phyloP scores from a whole-genome alignment of 2,113 vertebrate species.

The Dasyurus viverrinus region DNA sequence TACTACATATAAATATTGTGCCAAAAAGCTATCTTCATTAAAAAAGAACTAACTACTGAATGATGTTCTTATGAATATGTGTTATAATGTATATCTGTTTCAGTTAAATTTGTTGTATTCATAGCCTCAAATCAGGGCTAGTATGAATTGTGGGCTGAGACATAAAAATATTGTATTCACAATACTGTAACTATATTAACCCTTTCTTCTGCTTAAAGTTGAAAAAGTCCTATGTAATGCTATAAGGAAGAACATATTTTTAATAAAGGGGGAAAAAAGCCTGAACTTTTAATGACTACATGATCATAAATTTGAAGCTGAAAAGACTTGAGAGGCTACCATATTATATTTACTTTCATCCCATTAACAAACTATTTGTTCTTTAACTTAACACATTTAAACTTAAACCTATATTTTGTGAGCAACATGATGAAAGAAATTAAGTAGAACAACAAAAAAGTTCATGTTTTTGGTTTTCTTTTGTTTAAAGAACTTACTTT shows the following conservation, averaged over 20 bases:
- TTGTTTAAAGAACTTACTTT: background rate
- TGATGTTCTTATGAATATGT: background rate
- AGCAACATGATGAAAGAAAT: conserved; percentile 13
- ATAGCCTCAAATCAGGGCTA: background rate
- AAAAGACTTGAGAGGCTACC: too few relatives aligned
- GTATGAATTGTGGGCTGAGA: background rate
- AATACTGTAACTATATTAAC: background rate
- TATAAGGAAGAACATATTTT: too few relatives aligned
- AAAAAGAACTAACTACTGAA: background rate
- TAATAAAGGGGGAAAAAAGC: too few relatives aligned
- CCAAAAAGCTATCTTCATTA: background rate
- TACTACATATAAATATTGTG: background rate
- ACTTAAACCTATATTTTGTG: background rate
- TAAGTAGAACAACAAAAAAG: conserved; percentile 27
- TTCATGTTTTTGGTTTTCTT: conserved; percentile 15
- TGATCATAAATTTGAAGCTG: too few relatives aligned
- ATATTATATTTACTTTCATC: too few relatives aligned
- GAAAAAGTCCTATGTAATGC: too few relatives aligned
- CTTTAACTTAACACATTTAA: conserved; percentile 37
- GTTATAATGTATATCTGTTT: background rate
- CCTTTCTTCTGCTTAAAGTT: too few relatives aligned
- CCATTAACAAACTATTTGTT: background rate
- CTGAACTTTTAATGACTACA: too few relatives aligned
- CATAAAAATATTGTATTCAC: background rate
- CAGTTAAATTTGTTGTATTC: background rate